Evolutionary conservation across 2,888 invertebrate genomes (phyloP).

Genomic region (Drosophila limbata): DNA sequence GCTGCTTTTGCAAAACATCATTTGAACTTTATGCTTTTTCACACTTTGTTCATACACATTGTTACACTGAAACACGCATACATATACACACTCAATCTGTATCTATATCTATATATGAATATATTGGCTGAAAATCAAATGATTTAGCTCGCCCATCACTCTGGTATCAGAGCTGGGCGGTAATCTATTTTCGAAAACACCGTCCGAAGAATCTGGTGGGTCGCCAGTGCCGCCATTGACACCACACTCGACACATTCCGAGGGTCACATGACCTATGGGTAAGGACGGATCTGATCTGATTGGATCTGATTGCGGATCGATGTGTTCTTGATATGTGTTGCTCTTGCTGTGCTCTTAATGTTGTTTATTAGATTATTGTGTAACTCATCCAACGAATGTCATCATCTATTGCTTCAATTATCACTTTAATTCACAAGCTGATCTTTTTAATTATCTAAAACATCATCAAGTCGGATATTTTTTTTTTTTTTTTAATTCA

Average conservation of each 20-base stretch:
- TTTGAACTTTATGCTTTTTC: conserved; percentile 51
- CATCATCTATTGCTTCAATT: not conserved
- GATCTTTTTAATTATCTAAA: conserved; percentile 7
- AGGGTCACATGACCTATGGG: conserved; percentile 86
- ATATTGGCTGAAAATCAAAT: conserved; percentile 12
- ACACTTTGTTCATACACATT: conserved; percentile 35
- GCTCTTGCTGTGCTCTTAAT: conserved; percentile 44
- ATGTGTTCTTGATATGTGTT: conserved; percentile 50
- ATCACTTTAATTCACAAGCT: conserved; percentile 10
- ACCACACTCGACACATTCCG: conserved; percentile 87
- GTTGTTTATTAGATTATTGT: conserved; percentile 39
- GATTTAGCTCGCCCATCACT: conserved; percentile 94
- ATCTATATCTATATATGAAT: conserved; percentile 3
- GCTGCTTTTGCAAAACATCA: conserved; percentile 72
- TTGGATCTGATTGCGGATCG: conserved; percentile 23
- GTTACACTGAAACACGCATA: conserved; percentile 18
- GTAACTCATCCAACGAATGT: conserved; percentile 28
- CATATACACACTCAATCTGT: conserved; percentile 7
- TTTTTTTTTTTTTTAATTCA: conserved; percentile 29
- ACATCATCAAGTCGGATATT: conserved; percentile 14
- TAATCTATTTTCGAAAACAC: conserved; percentile 97
- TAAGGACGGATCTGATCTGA: conserved; percentile 78
- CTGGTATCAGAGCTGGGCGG: conserved; percentile 97
- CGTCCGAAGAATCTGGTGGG: conserved; percentile 94
- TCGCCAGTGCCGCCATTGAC: conserved; percentile 89